These are phyloP conservation scores for Heliconius cydno DNA, from an alignment of 2,888 invertebrate genomes.

Conservation along the genomic window DNA sequence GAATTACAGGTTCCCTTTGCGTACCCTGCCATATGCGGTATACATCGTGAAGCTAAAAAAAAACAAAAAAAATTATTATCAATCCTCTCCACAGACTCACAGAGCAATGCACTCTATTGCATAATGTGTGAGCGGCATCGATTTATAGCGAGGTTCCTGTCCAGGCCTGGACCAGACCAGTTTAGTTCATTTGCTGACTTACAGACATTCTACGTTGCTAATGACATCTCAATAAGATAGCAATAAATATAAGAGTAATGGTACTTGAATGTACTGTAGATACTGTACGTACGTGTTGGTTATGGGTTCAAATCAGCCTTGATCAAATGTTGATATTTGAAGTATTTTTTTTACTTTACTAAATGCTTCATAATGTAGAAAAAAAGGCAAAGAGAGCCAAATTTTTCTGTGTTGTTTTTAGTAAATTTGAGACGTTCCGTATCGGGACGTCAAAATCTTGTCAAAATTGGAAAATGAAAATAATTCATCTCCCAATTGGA, in stretches of 20 bases:
- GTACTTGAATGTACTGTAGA: background rate
- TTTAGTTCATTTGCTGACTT: conserved; percentile 28
- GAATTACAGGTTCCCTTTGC: too few species aligned
- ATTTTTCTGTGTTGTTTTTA: too few species aligned
- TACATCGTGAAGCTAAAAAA: background rate
- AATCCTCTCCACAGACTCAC: conserved; percentile 30
- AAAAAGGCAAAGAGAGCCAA: too few species aligned
- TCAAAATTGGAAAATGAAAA: too few species aligned
- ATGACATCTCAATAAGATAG: conserved; percentile 16
- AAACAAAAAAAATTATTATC: background rate
- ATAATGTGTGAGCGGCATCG: conserved; percentile 40
- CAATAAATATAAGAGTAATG: background rate
- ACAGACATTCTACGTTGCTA: conserved; percentile 39
- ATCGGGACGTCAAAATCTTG: too few species aligned
- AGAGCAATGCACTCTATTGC: conserved; percentile 44
- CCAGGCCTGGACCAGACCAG: conserved; percentile 26
- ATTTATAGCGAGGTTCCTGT: conserved; percentile 35
- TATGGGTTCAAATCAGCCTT: background rate
- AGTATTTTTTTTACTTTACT: background rate
- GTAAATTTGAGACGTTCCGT: too few species aligned
- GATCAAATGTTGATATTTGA: background rate
- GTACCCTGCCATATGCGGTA: too few species aligned
- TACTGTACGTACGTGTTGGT: background rate
- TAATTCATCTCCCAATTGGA: too few species aligned
- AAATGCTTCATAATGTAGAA: too few species aligned